These are phyloP conservation scores for Hylaeus anthracinus DNA, from an alignment of 1,140 invertebrate genomes.

Conservation along the genomic window DNA sequence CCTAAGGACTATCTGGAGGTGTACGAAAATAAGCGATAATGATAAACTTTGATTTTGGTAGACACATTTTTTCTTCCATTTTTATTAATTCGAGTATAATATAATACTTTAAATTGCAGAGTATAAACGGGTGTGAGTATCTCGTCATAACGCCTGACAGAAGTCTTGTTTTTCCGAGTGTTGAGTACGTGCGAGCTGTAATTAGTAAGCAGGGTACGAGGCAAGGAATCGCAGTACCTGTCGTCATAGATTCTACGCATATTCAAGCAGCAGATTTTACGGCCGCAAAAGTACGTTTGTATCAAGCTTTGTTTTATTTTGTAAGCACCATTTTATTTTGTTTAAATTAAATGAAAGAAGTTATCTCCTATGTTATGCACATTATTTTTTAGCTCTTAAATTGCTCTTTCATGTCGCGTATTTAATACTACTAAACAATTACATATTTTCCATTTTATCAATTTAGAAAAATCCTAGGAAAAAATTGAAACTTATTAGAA, in stretches of 20 bases:
- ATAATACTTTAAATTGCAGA: slow-evolving; percentile 75
- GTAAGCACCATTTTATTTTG: too few species aligned
- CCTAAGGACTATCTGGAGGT: too few species aligned
- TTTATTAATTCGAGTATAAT: neutral
- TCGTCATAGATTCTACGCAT: slow-evolving; percentile 89
- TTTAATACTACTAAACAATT: too few species aligned
- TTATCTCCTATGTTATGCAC: too few species aligned
- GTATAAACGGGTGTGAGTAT: slow-evolving; percentile 84
- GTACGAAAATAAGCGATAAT: too few species aligned
- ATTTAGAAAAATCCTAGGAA: too few species aligned
- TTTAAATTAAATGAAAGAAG: too few species aligned
- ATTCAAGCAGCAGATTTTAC: slow-evolving; percentile 90
- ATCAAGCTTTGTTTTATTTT: neutral
- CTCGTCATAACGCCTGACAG: slow-evolving; percentile 87
- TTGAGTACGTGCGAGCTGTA: slow-evolving; percentile 88
- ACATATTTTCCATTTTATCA: too few species aligned
- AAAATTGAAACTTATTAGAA: too few species aligned
- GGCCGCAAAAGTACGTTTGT: slow-evolving; percentile 84
- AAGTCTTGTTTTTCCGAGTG: slow-evolving; percentile 88
- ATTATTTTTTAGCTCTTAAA: too few species aligned
- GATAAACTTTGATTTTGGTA: too few species aligned
- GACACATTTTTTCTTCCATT: neutral
- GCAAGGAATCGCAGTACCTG: slow-evolving; percentile 83
- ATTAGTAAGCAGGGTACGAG: slow-evolving; percentile 87
- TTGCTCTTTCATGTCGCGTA: too few species aligned